These are phyloP conservation scores for Hydrotaea diabolus DNA, from an alignment of 2,888 invertebrate species.

Conservation along the genomic window DNA sequence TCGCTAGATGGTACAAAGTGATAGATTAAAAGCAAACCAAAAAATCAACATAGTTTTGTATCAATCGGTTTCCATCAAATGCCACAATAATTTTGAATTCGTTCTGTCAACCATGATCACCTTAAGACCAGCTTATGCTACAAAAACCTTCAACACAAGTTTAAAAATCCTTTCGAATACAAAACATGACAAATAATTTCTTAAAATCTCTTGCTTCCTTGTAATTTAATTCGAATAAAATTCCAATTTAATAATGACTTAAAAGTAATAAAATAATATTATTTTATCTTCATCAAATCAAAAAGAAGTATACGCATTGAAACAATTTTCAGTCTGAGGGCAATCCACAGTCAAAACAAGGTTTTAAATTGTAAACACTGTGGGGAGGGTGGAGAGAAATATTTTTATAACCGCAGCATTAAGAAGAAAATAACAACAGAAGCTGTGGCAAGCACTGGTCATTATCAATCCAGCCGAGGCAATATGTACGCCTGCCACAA, in stretches of 20 bases:
- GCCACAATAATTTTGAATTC: no score
- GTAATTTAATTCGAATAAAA: neutral
- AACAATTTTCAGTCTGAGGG: neutral
- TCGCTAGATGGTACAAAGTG: no score
- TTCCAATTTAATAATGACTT: neutral
- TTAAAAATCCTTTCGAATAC: no score
- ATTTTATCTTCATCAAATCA: neutral
- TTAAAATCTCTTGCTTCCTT: no score
- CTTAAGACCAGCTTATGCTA: no score
- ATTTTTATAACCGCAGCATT: conserved; percentile 10
- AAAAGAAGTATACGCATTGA: no score
- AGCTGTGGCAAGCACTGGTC: conserved; percentile 6
- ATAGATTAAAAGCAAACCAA: no score
- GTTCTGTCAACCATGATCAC: no score
- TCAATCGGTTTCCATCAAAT: no score
- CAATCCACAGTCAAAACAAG: neutral
- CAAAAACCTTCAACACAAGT: no score
- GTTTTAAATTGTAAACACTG: neutral
- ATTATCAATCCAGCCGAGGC: conserved; percentile 10
- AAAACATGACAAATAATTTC: no score
- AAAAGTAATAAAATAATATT: conserved; percentile 11
- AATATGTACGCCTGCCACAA: neutral
- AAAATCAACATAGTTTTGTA: no score
- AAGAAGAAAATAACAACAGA: neutral
- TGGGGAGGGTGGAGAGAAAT: neutral